Evolutionary conservation across 2,888 invertebrate genomes (phyloP).

Genomic region (Chrysodeixis includens): DNA sequence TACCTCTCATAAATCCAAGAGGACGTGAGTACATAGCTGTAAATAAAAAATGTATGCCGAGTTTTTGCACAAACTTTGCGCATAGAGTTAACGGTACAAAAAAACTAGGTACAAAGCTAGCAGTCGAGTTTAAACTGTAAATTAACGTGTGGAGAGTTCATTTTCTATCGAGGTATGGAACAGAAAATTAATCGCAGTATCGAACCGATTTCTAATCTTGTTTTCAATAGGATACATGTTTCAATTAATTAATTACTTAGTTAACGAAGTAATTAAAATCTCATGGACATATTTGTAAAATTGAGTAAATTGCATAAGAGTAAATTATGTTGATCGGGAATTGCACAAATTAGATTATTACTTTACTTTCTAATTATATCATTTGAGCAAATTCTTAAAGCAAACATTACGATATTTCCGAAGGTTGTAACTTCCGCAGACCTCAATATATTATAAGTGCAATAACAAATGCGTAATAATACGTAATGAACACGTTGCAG

Average conservation of each 20-base stretch:
- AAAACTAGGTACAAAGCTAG: constrained; percentile 52
- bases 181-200: constrained; percentile 38
- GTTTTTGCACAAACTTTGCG: constrained; percentile 70
- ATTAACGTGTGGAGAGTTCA: constrained; percentile 5
- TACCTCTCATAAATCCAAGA: constrained; percentile 54
- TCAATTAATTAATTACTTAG: constrained; percentile 33
- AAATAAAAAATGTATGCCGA: constrained; percentile 69
- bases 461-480: constrained; percentile 44
- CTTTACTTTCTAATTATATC: constrained; percentile 37
- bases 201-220: constrained; percentile 50
- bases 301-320: constrained; percentile 32
- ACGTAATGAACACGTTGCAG: constrained; percentile 50
- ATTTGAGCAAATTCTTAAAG: constrained; percentile 9
- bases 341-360: constrained; percentile 27
- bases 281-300: constrained; percentile 24
- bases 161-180: constrained; percentile 24
- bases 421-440: constrained; percentile 47
- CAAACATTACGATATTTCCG: constrained; percentile 13
- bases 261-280: constrained; percentile 35
- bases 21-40: constrained; percentile 68
- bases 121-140: constrained; percentile 39
- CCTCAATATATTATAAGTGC: constrained; percentile 48
- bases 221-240: constrained; percentile 41
- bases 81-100: constrained; percentile 72
- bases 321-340: constrained; percentile 39